Evolutionary conservation across 2,113 vertebrate genomes (phyloP).

Genomic region (Malurus alboscapulatus): DNA sequence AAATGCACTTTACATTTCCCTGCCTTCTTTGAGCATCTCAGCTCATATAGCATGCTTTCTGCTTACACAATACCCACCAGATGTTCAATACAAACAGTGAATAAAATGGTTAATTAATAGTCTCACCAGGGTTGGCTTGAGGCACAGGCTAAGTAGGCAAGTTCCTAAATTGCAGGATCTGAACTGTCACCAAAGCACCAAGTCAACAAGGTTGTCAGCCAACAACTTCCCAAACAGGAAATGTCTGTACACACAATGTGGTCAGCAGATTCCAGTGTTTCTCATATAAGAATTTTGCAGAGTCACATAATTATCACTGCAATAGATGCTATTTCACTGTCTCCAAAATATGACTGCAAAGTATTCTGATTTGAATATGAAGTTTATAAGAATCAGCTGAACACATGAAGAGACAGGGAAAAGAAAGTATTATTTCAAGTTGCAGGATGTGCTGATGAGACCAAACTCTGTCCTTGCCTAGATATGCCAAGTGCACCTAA

Average conservation of each 20-base stretch:
- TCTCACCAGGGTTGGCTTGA: conserved; percentile 32
- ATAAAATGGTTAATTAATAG: not conserved
- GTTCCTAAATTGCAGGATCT: not conserved
- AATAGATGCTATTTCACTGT: not conserved
- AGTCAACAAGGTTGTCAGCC: not conserved
- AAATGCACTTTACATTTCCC: not conserved
- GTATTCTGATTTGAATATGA: not conserved
- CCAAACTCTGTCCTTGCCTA: conserved; percentile 23
- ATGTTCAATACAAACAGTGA: not conserved
- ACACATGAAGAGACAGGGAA: not conserved
- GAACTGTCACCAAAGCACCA: not conserved
- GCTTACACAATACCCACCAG: not conserved
- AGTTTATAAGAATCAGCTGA: conserved; percentile 11
- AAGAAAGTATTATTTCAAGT: not conserved
- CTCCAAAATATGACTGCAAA: not conserved
- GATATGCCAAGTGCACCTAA: not conserved
- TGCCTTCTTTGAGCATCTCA: not conserved
- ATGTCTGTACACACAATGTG: not conserved
- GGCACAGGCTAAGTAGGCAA: conserved; percentile 52
- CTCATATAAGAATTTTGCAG: not conserved
- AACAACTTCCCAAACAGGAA: not conserved
- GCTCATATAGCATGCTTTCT: not conserved
- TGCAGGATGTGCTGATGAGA: not conserved
- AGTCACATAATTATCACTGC: not conserved
- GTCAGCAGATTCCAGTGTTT: not conserved